Evolutionary conservation across 2,113 vertebrate genomes (phyloP).

Genomic region (Oreochromis niloticus): DNA sequence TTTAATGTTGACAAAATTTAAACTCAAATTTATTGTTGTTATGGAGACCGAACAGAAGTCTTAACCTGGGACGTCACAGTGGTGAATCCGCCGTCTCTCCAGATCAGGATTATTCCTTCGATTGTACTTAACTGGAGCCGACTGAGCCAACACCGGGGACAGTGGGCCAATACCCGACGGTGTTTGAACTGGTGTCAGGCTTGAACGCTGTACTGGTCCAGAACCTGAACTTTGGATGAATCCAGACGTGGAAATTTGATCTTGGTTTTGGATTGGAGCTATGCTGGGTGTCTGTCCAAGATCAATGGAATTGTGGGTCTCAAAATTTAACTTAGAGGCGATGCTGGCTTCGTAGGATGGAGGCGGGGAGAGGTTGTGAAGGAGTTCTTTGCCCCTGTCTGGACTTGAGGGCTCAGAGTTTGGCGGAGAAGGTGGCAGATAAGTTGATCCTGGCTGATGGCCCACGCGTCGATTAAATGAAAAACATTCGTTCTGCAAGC

Average conservation of each 20-base stretch:
- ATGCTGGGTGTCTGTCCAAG: not conserved
- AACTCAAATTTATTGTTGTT: not conserved
- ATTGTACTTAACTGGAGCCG: constrained; percentile 79
- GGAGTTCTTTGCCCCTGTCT: constrained; percentile 84
- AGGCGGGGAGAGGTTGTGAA: constrained; percentile 88
- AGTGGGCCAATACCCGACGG: constrained; percentile 62
- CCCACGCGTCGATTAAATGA: constrained; percentile 74
- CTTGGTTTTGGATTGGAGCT: not conserved
- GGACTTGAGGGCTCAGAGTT: constrained; percentile 93
- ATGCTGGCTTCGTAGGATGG: constrained; percentile 91
- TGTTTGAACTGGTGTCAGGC: constrained; percentile 66
- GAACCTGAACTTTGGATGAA: not conserved
- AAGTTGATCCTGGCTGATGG: constrained; percentile 75
- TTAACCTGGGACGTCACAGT: constrained; percentile 93
- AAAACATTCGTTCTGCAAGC: constrained; percentile 75
- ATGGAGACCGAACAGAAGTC: not conserved
- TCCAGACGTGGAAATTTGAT: not conserved
- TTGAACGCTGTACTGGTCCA: constrained; percentile 68
- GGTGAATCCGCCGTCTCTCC: constrained; percentile 94
- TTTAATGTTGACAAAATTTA: not conserved
- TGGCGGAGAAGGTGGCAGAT: constrained; percentile 91
- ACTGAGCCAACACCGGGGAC: constrained; percentile 76
- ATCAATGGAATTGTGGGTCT: constrained; percentile 47
- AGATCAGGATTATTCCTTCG: constrained; percentile 92
- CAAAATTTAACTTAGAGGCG: constrained; percentile 87